Percentiles rank a stretch among this genome's conserved stretches.
These are phyloP conservation scores for Drosophila cardini DNA, from an alignment of 1,140 invertebrate species.

Conservation along the genomic window DNA sequence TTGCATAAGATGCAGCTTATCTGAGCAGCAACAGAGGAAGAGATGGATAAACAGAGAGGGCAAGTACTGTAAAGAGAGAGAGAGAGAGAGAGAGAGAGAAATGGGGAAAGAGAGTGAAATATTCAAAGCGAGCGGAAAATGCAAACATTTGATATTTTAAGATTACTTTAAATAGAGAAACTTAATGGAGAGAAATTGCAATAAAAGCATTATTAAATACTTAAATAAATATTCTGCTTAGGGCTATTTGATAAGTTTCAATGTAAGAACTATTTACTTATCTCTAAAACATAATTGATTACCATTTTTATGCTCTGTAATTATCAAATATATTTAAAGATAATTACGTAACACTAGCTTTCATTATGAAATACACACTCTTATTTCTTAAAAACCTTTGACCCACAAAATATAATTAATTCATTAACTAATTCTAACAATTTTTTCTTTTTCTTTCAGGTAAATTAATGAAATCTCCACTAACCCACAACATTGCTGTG, in stretches of 20 bases:
- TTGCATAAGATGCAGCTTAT: conserved; percentile 60
- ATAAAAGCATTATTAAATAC: neutral
- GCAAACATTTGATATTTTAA: conserved; percentile 9
- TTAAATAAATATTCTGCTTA: no score
- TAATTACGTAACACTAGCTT: no score
- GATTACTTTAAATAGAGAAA: neutral
- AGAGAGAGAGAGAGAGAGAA: neutral
- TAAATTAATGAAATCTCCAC: conserved; percentile 46
- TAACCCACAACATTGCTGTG: conserved; percentile 2
- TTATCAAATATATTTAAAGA: no score
- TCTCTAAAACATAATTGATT: no score
- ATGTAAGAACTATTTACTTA: no score
- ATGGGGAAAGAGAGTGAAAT: neutral
- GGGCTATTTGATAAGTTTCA: no score
- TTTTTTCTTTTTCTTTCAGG: conserved; percentile 39
- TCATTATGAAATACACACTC: no score
- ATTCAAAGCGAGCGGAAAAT: neutral
- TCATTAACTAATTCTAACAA: neutral
- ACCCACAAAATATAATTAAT: no score
- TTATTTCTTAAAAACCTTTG: no score
- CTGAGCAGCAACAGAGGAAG: conserved; percentile 16
- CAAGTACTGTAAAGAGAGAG: neutral
- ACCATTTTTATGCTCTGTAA: no score
- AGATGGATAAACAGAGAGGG: no score
- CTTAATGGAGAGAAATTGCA: neutral